Base-by-base conservation (phyloP, 1,140 invertebrate species). In the Lepidostoma basale region DNA sequence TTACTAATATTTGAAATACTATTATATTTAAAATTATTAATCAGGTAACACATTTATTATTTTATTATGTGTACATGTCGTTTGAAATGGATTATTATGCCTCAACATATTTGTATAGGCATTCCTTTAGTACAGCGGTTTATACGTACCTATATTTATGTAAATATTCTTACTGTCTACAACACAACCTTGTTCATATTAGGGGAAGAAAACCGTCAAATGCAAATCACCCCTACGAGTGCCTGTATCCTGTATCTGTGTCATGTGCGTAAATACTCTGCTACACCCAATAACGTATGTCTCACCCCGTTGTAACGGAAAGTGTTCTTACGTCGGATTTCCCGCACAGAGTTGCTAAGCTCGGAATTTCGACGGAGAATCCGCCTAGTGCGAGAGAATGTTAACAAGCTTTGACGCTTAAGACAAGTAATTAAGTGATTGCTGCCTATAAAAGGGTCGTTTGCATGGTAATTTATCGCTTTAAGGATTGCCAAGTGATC, bases 371-470 rank as follows among this genome's bases (percentile, higher is more conserved):
- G 52, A 36, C 16, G 52, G 30, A 33, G 9, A n/a, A 10, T 49
- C 18, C 45, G 22, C 33, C 14, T 18, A 12, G 45, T 26, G 45
- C 45, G 45, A 12, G 45, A 23, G 45, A 23, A n/a, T 18, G 45
- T 49, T 30, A 56, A 56, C 52, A 56, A 56, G 52, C 14, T 56
- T 56, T 56, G 52, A 56, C 16, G 52, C 52, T 56, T 36, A 56
- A 33, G 28, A 56, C 52, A 30, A 39, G 52, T 28, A 56, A 56
- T 56, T 56, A 56, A 56, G 52, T 56, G 52, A 56, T 56, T 56
- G 52, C 52, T 56, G 30, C 52, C 44, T 56, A 33, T 56, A 56
- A 36, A 39, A 39, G 52, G 52, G 52, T 39, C 52, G 52, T 56
- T 56, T 56, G 16, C 36, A 30, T 14, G 18, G 28, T 56, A 56